Evolutionary conservation across 1,140 invertebrate genomes (phyloP).

Genomic region (Drosophila saltans): DNA sequence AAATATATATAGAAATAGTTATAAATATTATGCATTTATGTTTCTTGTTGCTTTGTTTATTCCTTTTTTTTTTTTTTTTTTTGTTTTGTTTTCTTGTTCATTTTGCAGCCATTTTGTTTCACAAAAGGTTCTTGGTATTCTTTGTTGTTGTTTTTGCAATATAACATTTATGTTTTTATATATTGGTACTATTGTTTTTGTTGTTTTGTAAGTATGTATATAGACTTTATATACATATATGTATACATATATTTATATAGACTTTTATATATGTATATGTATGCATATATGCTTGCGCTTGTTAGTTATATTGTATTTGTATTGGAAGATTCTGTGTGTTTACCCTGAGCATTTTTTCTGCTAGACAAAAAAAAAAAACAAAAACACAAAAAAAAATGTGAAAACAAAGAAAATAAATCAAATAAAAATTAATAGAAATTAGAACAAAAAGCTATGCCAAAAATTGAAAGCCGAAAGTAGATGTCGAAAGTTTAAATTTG

Average conservation of each 20-base stretch:
- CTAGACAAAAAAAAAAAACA: conserved; percentile 53
- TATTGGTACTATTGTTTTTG: conserved; percentile 74
- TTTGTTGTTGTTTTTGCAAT: conserved; percentile 38
- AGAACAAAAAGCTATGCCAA: conserved; percentile 47
- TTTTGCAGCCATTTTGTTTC: conserved; percentile 49
- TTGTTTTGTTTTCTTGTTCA: not conserved
- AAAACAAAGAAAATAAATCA: conserved; percentile 16
- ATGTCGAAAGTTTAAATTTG: conserved; percentile 36
- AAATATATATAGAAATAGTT: conserved; percentile 60
- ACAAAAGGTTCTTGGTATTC: conserved; percentile 37
- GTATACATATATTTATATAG: conserved; percentile 48
- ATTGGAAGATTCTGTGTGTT: conserved; percentile 80
- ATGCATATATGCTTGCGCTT: conserved; percentile 37
- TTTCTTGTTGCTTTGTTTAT: conserved; percentile 24
- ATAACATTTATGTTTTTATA: conserved; percentile 57
- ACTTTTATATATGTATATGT: conserved; percentile 32
- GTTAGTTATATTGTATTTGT: conserved; percentile 66
- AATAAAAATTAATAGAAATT: conserved; percentile 5
- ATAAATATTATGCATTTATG: conserved; percentile 52
- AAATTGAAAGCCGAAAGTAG: conserved; percentile 62
- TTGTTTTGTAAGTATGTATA: conserved; percentile 56
- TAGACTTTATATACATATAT: conserved; percentile 44
- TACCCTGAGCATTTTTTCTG: conserved; percentile 80
- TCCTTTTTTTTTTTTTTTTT: conserved; percentile 2
- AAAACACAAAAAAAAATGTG: not conserved